Evolutionary conservation across 1,140 invertebrate species (phyloP), one percentile per base, ranked within the genome.

Genomic region (Drosophila nikananu): DNA sequence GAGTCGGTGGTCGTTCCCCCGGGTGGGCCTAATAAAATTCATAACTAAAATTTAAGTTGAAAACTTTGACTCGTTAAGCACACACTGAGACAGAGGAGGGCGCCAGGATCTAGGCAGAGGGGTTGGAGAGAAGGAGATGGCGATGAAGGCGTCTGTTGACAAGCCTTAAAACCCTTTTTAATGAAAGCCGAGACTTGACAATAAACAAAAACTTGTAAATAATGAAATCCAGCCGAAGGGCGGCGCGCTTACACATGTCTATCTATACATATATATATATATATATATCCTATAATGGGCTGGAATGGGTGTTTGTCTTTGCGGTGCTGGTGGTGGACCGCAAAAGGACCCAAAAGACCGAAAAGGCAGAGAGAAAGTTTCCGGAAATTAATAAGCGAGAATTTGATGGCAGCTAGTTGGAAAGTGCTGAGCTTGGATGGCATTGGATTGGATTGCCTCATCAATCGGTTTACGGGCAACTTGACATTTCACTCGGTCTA

Each of bases 41-140:
- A 87, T 89, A 90, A 90, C 84, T 89, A 90, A 90, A 80, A 89
- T 81, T 90, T 90, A 89, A 89, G 81, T 76, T 81, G 84, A 89
- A 89, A 89, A 89, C 81, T 89, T 90, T 78, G 42, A 74, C 55
- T 90, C 81, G 84, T 90, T 89, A 89, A 90, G 70, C 67, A 73
- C 62, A 78, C 75, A 77, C 57, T 61, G 61, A 60, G 35, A 81
- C 49, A 19, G 37, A 42, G 59, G 49, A 54, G 60, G 60, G 39
- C 19, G 19, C 44, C 19, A 21, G 57, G 23, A 35, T 54, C 32
- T 12, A 35, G 32, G 32, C 30, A 12, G 6, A 13, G 25, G 15
- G 1, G 15, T 12, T n/a, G 17, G 17, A 17, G 17, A 42, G n/a
- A 10, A 9, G 12, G 42, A 35, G 15, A 35, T 55, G 32, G 30